Conservation (phyloP, 2,888 invertebrate species). For the Cryptocephalus moraei region DNA sequence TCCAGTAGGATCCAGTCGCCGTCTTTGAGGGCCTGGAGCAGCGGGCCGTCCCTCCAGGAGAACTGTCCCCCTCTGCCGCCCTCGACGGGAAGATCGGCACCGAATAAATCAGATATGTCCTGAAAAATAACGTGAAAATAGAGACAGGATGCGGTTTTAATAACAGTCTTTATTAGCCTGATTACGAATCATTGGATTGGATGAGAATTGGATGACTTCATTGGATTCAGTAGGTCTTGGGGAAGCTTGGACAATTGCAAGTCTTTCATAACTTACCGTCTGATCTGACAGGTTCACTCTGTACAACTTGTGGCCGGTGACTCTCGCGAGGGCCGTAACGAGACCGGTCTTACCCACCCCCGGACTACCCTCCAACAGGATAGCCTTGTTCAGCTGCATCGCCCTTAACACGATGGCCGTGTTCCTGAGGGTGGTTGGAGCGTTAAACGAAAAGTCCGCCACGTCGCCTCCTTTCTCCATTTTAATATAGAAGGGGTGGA, state of each 20-base stretch:
- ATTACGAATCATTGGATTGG: too few species aligned
- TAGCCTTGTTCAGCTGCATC: conserved; percentile 81
- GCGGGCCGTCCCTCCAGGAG: conserved; percentile 93
- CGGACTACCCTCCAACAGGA: conserved; percentile 93
- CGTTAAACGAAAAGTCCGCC: conserved; percentile 58
- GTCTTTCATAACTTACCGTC: conserved; percentile 68
- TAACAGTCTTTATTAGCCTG: neutral
- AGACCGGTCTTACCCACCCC: conserved; percentile 98
- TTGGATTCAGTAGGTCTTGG: too few species aligned
- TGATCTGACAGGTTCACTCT: conserved; percentile 98
- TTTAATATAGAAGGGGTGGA: conserved; percentile 66
- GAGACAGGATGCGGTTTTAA: neutral
- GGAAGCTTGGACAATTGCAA: too few species aligned
- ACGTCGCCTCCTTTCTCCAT: conserved; percentile 36
- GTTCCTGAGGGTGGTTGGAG: conserved; percentile 73
- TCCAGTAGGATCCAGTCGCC: conserved; percentile 96
- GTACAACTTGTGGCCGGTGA: conserved; percentile 73
- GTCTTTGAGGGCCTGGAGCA: conserved; percentile 82
- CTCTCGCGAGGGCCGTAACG: conserved; percentile 79
- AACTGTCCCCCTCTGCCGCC: conserved; percentile 79
- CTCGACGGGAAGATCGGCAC: conserved; percentile 92
- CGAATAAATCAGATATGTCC: conserved; percentile 96
- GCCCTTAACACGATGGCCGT: conserved; percentile 77
- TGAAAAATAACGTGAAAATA: conserved; percentile 24
- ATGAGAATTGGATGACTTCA: too few species aligned